Base-by-base conservation (phyloP, 2,113 vertebrate species). In the Agapornis roseicollis region DNA sequence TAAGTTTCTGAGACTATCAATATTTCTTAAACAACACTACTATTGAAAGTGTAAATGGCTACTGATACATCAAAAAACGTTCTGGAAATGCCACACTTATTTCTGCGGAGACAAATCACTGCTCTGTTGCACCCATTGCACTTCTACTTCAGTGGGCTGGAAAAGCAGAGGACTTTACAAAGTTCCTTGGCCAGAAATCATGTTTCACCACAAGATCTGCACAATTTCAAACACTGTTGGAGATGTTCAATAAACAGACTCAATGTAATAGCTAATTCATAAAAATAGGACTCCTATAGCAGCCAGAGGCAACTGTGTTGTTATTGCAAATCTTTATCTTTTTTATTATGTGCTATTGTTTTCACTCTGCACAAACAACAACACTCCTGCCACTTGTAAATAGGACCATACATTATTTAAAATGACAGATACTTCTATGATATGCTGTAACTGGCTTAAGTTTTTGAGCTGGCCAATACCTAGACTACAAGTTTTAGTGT, bases 291-390 rank as follows among this genome's bases (percentile, higher is more conserved):
- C 72, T 90, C 55, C 69, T 86, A 47, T 3, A 88, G 68, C 80
- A 93, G 85, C 92, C 92, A 92, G 80, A 94, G 83, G 92, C 83
- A 69, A 90, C 56, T 10, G 39, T 87, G 69, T 56, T 9, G 7
- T 94, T 94, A 96, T 89, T 96, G 77, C 80, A 92, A 85, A 92
- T 84, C 80, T 96, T 94, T 69, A 87, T 95, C 92, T 92, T 93
- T 88, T 93, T 94, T 96, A 96, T 79, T 86, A 70, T 13, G 25
- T 73, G 41, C 56, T 78, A 22, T 16, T 58, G 69, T 93, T 91
- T 88, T 74, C 61, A 49, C 41, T 33, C 42, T n/a, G 68, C 66
- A 49, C 58, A 18, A 61, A 76, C 33, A 90, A 90, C 33, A 33
- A 42, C 39, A 29, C 35, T 78, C 72, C 85, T 95, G 88, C 46